phyloP scores from a whole-genome alignment of 2,113 vertebrate genomes.

The Alligator mississippiensis region DNA sequence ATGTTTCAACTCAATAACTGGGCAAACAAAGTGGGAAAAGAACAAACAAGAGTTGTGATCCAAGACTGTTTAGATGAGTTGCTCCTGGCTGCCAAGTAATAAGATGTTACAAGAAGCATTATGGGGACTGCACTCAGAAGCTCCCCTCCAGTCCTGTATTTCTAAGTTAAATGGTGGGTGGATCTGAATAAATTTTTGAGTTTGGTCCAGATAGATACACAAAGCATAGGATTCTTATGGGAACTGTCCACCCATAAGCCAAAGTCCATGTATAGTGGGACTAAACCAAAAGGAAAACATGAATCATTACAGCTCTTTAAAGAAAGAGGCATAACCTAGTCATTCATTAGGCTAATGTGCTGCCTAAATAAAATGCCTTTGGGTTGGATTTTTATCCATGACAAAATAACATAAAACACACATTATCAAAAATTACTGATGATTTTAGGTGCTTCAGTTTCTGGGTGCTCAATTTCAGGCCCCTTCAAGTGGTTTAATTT shows the following conservation, averaged over 20 bases:
- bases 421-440: too few relatives aligned
- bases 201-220: not conserved
- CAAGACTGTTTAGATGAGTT: not conserved
- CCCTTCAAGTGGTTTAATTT: too few relatives aligned
- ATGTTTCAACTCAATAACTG: not conserved
- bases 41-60: fast-evolving
- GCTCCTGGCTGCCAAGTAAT: not conserved
- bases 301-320: too few relatives aligned
- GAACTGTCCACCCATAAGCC: not conserved
- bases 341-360: too few relatives aligned
- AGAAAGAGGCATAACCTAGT: too few relatives aligned
- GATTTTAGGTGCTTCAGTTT: too few relatives aligned
- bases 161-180: not conserved
- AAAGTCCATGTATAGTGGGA: not conserved
- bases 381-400: too few relatives aligned
- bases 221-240: not conserved
- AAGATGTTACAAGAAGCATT: not conserved
- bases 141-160: too few relatives aligned
- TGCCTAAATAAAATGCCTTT: too few relatives aligned
- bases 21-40: not conserved
- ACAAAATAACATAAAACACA: too few relatives aligned
- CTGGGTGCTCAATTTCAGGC: too few relatives aligned
- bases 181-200: not conserved
- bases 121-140: too few relatives aligned
- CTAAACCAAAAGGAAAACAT: not conserved